Evolutionary conservation across 1,140 invertebrate species (phyloP).

Genomic region (Zaprionus camerounensis): DNA sequence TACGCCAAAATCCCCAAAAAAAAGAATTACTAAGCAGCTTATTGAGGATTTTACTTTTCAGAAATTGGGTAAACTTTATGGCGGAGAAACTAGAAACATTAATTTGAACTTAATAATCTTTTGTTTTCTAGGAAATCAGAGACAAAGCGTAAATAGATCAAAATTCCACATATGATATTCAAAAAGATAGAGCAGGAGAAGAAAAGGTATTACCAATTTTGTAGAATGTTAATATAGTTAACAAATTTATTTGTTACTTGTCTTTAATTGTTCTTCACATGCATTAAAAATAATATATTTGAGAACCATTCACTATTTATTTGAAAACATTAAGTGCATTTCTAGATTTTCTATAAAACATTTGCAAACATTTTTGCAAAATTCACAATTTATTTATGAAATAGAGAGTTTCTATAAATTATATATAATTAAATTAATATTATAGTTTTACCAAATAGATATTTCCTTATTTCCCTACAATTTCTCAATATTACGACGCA

Average conservation of each 20-base stretch:
- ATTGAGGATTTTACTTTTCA: slow-evolving; percentile 37
- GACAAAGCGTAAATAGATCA: background rate
- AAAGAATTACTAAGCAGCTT: slow-evolving; percentile 43
- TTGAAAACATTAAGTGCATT: too few relatives aligned
- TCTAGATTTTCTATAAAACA: too few relatives aligned
- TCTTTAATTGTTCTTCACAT: background rate
- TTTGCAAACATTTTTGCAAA: too few relatives aligned
- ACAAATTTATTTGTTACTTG: background rate
- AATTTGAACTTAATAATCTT: background rate
- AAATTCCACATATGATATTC: background rate
- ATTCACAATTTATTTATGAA: too few relatives aligned
- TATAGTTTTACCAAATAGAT: too few relatives aligned
- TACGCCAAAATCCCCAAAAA: slow-evolving; percentile 14
- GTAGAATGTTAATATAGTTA: background rate
- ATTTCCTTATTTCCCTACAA: background rate
- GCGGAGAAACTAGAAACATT: slow-evolving; percentile 3
- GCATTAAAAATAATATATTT: background rate
- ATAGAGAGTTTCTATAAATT: too few relatives aligned
- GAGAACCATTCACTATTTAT: background rate
- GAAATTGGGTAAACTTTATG: slow-evolving; percentile 20
- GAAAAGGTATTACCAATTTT: background rate
- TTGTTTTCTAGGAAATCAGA: background rate
- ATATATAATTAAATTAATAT: too few relatives aligned
- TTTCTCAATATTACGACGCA: background rate
- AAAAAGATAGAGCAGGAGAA: background rate